Percentiles rank a stretch among this genome's conserved stretches.
Evolutionary conservation across 2,113 vertebrate species (phyloP).

Genomic region (Catharus bicknelli): DNA sequence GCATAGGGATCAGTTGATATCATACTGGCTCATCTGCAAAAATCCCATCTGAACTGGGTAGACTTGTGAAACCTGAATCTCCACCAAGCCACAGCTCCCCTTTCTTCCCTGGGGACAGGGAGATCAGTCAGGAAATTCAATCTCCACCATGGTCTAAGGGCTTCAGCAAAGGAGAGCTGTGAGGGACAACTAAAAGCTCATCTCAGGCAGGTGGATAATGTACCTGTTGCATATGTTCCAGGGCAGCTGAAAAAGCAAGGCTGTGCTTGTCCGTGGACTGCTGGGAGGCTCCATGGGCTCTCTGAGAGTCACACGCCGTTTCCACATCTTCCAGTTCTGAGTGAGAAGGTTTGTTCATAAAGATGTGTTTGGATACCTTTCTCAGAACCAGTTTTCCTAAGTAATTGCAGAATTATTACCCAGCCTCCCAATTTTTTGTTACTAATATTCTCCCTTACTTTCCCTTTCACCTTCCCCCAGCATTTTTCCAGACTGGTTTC

Average conservation of each 20-base stretch:
- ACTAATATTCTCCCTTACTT: background rate
- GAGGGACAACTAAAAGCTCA: background rate
- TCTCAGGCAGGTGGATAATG: background rate
- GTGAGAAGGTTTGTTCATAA: background rate
- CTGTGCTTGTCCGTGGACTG: background rate
- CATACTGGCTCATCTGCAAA: background rate
- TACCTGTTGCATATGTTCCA: accelerated
- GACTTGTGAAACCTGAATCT: slow-evolving; percentile 19
- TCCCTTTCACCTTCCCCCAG: background rate
- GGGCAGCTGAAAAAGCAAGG: background rate
- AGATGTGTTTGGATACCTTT: background rate
- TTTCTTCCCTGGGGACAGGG: background rate
- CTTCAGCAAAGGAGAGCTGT: accelerated
- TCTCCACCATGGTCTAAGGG: background rate
- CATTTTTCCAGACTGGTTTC: background rate
- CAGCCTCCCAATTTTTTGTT: background rate
- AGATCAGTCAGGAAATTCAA: slow-evolving; percentile 27
- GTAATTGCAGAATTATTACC: background rate
- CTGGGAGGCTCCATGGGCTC: accelerated
- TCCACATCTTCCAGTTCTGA: background rate
- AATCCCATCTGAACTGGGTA: background rate
- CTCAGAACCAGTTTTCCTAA: background rate
- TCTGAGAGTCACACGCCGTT: accelerated
- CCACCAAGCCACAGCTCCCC: background rate
- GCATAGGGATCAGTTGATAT: background rate